These are phyloP conservation scores for Cyclina sinensis DNA, from an alignment of 1,140 invertebrate genomes.

Conservation along the genomic window DNA sequence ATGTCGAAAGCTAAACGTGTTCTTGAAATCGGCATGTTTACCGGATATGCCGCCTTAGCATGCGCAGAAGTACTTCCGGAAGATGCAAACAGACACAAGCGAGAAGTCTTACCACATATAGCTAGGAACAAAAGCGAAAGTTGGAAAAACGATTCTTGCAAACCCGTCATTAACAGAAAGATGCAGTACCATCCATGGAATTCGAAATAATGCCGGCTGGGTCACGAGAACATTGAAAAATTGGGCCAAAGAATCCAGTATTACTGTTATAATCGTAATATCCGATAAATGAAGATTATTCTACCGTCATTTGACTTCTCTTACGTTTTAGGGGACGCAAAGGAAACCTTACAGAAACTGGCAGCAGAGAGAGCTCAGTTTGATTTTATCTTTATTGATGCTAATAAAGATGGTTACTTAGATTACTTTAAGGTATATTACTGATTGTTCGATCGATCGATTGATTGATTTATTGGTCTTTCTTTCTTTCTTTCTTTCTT, in stretches of 20 bases:
- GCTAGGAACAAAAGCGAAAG: constrained; percentile 65
- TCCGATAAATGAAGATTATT: no score
- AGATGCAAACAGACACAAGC: constrained; percentile 70
- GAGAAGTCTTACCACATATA: constrained; percentile 70
- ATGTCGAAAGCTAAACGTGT: constrained; percentile 74
- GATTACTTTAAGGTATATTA: constrained; percentile 59
- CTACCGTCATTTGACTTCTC: no score
- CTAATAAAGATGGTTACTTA: constrained; percentile 59
- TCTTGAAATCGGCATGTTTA: constrained; percentile 80
- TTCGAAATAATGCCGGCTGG: no score
- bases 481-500: no score
- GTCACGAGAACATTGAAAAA: no score
- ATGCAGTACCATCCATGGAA: no score
- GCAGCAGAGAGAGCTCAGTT: constrained; percentile 45
- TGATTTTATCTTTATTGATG: constrained; percentile 64
- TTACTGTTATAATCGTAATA: no score
- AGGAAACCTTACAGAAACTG: constrained; percentile 41
- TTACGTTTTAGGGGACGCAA: constrained; percentile 48
- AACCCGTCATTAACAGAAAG: not conserved
- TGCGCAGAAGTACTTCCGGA: constrained; percentile 79
- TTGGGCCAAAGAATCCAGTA: no score
- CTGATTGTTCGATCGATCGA: no score
- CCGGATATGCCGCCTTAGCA: constrained; percentile 77
- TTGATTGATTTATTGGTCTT: no score
- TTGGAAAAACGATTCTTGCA: constrained; percentile 75